A percentile compares a stretch with the other conserved stretches of the same genome.
phyloP scores from a whole-genome alignment of 64 coral and sea anemone species.

The Pocillopora damicornis region DNA sequence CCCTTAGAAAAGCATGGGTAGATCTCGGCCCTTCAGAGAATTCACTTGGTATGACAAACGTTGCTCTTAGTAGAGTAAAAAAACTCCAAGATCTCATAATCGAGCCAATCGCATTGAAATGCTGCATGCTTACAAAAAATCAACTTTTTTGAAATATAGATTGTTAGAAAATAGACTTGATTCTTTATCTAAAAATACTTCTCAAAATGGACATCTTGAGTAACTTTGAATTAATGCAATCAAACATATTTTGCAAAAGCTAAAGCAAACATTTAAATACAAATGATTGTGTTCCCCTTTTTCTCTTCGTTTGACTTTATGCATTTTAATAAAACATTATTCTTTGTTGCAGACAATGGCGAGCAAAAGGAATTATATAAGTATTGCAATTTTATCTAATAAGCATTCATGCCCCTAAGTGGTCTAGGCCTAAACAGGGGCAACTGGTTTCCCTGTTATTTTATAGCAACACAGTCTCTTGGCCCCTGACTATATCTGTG shows the following conservation, averaged over 20 bases:
- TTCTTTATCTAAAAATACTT: conserved; percentile 43
- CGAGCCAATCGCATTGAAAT: conserved; percentile 66
- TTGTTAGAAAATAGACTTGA: conserved; percentile 66
- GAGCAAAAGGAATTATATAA: conserved; percentile 45
- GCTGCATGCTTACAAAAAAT: conserved; percentile 53
- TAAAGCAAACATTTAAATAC: conserved; percentile 47
- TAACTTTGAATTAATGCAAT: conserved; percentile 42
- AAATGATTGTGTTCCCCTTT: conserved; percentile 37
- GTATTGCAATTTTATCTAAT: conserved; percentile 44
- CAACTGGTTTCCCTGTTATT: conserved; percentile 37
- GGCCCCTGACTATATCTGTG: conserved; percentile 21
- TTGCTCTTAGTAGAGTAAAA: conserved; percentile 67
- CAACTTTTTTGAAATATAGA: conserved; percentile 63
- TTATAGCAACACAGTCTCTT: conserved; percentile 21
- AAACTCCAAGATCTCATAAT: conserved; percentile 57
- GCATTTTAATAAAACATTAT: conserved; percentile 1
- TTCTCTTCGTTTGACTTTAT: background rate
- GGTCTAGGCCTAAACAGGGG: conserved; percentile 20
- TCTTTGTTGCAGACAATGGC: conserved; percentile 43
- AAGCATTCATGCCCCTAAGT: conserved; percentile 37
- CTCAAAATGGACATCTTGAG: conserved; percentile 11
- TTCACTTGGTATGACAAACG: conserved; percentile 48
- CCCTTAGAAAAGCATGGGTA: conserved; percentile 59
- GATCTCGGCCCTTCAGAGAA: conserved; percentile 60
- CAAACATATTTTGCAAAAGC: conserved; percentile 56